Evolutionary conservation across 2,888 invertebrate species (phyloP).

Genomic region (Branchellion lobata): DNA sequence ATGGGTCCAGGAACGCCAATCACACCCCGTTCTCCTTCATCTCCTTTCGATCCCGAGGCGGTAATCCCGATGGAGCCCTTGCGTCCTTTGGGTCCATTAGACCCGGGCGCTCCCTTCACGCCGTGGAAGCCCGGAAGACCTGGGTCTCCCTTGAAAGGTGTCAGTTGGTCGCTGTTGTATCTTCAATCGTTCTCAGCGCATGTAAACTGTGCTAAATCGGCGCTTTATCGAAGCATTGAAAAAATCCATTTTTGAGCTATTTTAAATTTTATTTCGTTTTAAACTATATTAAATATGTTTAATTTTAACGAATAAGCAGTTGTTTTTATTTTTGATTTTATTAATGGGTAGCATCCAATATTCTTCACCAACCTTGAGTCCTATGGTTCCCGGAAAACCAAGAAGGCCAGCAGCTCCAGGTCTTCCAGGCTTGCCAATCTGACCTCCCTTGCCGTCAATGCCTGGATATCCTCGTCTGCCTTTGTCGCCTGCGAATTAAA

Average conservation of each 20-base stretch:
- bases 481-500: neutral
- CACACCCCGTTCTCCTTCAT: neutral
- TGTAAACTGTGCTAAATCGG: no score
- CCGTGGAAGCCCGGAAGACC: conserved; percentile 50
- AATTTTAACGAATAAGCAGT: no score
- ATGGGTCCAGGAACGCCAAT: neutral
- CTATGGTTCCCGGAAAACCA: conserved; percentile 35
- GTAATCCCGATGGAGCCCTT: neutral
- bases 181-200: no score
- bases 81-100: conserved; percentile 54
- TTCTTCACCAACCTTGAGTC: no score
- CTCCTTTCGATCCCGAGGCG: conserved; percentile 34
- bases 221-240: no score
- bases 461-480: neutral
- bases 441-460: neutral
- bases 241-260: no score
- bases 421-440: conserved; percentile 4
- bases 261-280: no score
- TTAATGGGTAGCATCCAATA: no score
- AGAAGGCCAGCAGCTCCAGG: neutral
- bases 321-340: no score
- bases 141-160: neutral
- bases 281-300: no score
- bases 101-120: conserved; percentile 53
- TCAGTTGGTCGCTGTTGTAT: no score